Percentiles rank a stretch among this genome's conserved stretches.
These are phyloP conservation scores for Sebastes vulpes DNA, from an alignment of 2,797 vertebrate genomes.

Conservation along the genomic window DNA sequence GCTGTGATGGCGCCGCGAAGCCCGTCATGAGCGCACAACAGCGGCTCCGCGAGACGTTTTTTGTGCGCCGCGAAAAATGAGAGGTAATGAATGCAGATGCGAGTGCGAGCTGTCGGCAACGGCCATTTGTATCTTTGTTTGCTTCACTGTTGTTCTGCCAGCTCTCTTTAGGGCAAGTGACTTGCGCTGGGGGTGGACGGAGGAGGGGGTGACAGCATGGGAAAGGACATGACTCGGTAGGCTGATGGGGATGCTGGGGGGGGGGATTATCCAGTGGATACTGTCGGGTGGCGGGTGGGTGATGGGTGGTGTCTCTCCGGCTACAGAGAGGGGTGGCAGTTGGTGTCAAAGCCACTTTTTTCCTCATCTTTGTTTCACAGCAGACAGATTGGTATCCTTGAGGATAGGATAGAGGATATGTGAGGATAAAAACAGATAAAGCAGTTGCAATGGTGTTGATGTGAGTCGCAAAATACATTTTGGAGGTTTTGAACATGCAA, in stretches of 20 bases:
- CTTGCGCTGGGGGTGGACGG: conserved; percentile 29
- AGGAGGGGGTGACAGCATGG: conserved; percentile 30
- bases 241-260: conserved; percentile 24
- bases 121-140: conserved; percentile 72
- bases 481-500: neutral
- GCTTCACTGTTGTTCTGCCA: conserved; percentile 46
- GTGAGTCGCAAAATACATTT: neutral
- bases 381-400: conserved; percentile 1
- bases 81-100: conserved; percentile 67
- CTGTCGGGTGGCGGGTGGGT: neutral
- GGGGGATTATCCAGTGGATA: conserved; percentile 6
- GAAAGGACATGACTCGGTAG: conserved; percentile 27
- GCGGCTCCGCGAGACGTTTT: conserved; percentile 41
- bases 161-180: conserved; percentile 47
- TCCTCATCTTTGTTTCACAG: conserved; percentile 6
- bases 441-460: neutral
- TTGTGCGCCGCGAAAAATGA: conserved; percentile 50
- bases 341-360: conserved; percentile 8
- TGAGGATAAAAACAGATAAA: neutral
- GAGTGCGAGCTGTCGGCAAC: conserved; percentile 44
- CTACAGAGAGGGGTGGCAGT: neutral
- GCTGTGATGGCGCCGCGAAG: conserved; percentile 45
- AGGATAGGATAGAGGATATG: neutral
- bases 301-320: neutral
- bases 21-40: conserved; percentile 38